Conservation (phyloP, 2,113 vertebrate genomes). For the Peromyscus polionotus region DNA sequence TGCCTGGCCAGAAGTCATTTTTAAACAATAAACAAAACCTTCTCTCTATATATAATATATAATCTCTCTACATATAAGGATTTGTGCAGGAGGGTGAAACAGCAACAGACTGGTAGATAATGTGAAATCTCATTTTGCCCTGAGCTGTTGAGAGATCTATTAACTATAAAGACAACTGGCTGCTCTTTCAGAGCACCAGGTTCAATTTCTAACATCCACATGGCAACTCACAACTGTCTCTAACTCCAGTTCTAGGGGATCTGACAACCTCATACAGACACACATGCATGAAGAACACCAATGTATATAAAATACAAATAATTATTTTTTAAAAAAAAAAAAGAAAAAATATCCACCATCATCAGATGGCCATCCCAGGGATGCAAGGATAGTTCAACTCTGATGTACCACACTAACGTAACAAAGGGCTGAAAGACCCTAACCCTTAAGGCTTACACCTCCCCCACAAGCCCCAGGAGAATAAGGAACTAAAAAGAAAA, state of each 20-base stretch:
- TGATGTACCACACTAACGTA: not conserved
- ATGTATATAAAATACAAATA: too few relatives aligned
- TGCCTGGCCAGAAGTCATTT: conserved; percentile 10
- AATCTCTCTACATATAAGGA: conserved; percentile 4
- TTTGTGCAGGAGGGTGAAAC: not conserved
- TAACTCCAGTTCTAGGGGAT: too few relatives aligned
- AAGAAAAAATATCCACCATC: not conserved
- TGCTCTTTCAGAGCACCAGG: too few relatives aligned
- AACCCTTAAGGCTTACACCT: too few relatives aligned
- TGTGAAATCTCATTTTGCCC: not conserved
- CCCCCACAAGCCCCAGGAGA: too few relatives aligned
- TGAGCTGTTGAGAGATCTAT: not conserved
- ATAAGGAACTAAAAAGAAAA: too few relatives aligned
- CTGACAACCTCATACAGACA: too few relatives aligned
- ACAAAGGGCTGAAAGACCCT: not conserved
- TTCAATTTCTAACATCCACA: too few relatives aligned
- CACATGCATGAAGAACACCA: too few relatives aligned
- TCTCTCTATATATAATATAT: conserved; percentile 18
- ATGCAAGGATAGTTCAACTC: not conserved
- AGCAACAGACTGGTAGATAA: not conserved
- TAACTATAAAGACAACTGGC: not conserved
- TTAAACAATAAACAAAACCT: conserved; percentile 20
- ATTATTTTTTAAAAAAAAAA: too few relatives aligned
- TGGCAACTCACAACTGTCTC: too few relatives aligned
- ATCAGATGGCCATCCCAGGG: not conserved